Evolutionary conservation across 2,113 vertebrate species (phyloP).

Genomic region (Sphaerodactylus townsendi): DNA sequence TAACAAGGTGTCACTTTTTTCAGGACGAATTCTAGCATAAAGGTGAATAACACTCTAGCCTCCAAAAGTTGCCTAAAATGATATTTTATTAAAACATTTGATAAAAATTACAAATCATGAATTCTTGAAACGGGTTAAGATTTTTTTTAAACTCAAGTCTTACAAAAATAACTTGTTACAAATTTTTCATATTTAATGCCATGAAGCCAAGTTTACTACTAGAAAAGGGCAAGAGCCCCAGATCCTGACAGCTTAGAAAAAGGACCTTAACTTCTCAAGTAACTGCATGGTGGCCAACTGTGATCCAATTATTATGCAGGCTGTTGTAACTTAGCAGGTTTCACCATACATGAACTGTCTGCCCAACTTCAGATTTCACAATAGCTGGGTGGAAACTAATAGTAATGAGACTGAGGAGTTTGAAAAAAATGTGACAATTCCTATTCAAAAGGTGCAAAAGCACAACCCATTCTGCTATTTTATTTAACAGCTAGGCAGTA

Average conservation of each 20-base stretch:
- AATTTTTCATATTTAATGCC: conserved; percentile 2
- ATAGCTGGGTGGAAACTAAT: too few species aligned
- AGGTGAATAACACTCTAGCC: not conserved
- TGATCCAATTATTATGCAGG: not conserved
- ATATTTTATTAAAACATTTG: conserved; percentile 5
- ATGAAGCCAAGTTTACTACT: not conserved
- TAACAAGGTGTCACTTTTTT: not conserved
- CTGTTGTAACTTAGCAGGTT: not conserved
- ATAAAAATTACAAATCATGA: conserved; percentile 2
- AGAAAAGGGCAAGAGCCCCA: not conserved
- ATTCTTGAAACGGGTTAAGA: not conserved
- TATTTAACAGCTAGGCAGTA: not conserved
- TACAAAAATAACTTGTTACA: conserved; percentile 30
- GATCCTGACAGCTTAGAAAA: not conserved
- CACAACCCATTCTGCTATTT: not conserved
- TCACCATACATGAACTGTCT: not conserved
- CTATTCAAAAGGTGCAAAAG: not conserved
- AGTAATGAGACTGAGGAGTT: not conserved
- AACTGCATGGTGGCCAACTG: not conserved
- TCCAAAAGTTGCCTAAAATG: conserved; percentile 25
- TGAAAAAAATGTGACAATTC: not conserved
- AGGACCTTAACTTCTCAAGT: not conserved
- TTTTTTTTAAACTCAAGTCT: too few species aligned
- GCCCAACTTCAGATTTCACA: too few species aligned
- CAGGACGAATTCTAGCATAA: not conserved